Base-by-base conservation (phyloP, 2,888 invertebrate species). In the Apocheima hispidaria region DNA sequence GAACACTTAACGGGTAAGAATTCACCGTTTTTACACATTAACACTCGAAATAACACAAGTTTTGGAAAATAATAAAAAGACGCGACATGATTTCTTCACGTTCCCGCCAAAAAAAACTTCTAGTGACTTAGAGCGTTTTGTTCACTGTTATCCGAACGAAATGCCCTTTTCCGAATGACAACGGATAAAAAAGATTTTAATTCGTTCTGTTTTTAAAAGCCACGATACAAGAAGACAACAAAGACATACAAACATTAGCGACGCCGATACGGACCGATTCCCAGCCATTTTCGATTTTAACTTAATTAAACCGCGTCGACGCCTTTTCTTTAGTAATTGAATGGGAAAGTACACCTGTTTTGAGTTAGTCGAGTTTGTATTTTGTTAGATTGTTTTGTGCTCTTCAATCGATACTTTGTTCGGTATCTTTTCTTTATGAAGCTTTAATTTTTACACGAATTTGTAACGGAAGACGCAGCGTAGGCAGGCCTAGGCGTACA, bases 331-430 rank as follows among this genome's bases (percentile, higher is more conserved):
- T 46, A 43, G 36, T 43, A 60, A 61, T 61, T 40, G 51, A 52
- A 51, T 46, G 40, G 20, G 48, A 60, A 54, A 46, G 40, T 40
- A 61, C 61, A 52, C 56, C 51, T 51, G 61, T 61, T 52, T 52
- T 48, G 51, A 61, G 56, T 61, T 56, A 61, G 52, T 35, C n/a
- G n/a, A 10, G 33, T 61, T 44, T 56, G 41, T 48, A 26, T 38
- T 54, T 51, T 35, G 54, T 60, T 55, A 38, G 33, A 61, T 66
- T 63, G 62, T 49, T 64, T 63, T 23, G 28, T 23, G 18, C 14
- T 48, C 48, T 46, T 16, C 20, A 48, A 53, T 52, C 50, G 14
- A 14, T 56, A 16, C 6, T 16, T 7, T 2, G 36, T 16, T 7
- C 7, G 20, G 10, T 0, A 20, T 20, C 12, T 4, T 40, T 10